These are phyloP conservation scores for Halcyon smyrnensis DNA, from an alignment of 2,797 vertebrate genomes.

Conservation along the genomic window DNA sequence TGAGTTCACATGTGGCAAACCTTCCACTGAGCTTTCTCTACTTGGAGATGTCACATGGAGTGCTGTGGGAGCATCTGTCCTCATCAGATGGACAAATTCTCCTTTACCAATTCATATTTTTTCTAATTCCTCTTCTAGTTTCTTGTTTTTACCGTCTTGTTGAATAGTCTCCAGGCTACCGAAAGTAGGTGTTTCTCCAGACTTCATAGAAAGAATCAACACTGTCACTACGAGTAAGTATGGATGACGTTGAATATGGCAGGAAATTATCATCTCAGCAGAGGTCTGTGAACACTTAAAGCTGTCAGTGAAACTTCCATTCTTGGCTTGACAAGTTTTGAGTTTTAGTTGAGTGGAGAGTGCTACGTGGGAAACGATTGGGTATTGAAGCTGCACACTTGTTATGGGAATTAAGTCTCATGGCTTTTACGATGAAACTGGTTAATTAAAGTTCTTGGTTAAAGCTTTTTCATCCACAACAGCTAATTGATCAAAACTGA, in stretches of 20 bases:
- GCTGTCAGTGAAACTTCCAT: neutral
- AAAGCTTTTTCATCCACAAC: neutral
- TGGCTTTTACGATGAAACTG: neutral
- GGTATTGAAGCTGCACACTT: neutral
- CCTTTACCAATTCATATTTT: neutral
- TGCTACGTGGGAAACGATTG: fast-evolving
- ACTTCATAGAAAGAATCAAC: neutral
- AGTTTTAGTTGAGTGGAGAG: neutral
- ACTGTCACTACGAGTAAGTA: neutral
- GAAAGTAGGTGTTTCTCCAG: neutral
- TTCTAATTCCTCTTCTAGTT: neutral
- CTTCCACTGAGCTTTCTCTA: neutral
- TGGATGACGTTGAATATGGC: neutral
- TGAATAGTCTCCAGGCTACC: neutral
- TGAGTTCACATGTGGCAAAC: neutral
- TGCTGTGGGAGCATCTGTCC: fast-evolving
- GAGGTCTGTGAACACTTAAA: neutral
- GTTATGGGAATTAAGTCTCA: neutral
- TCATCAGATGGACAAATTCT: neutral
- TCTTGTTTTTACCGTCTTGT: neutral
- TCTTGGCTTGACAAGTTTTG: neutral
- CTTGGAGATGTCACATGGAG: fast-evolving
- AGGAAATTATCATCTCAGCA: neutral
- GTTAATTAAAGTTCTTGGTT: neutral
- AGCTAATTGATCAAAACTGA: neutral